phyloP scores from a whole-genome alignment of 2,888 invertebrate species.

The Cheilosia grossa region DNA sequence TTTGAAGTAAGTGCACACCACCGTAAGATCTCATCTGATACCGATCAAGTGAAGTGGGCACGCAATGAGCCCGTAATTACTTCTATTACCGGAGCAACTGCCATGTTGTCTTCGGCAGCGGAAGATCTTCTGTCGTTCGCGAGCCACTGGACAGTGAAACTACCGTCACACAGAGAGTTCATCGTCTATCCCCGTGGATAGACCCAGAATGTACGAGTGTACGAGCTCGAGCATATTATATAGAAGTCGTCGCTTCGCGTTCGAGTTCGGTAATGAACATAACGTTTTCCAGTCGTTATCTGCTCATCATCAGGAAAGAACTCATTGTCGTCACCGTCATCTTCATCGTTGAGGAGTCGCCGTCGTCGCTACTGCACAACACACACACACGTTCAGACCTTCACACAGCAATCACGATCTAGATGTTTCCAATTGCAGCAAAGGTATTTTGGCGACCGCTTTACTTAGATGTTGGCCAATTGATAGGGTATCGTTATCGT shows the following conservation, averaged over 20 bases:
- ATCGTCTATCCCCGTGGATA: conserved; percentile 38
- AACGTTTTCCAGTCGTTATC: conserved; percentile 74
- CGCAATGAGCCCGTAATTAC: conserved; percentile 75
- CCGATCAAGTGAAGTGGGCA: conserved; percentile 75
- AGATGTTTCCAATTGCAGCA: conserved; percentile 70
- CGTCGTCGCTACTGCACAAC: conserved; percentile 30
- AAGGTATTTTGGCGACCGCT: conserved; percentile 74
- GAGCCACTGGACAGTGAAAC: conserved; percentile 75
- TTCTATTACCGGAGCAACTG: conserved; percentile 73
- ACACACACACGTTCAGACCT: conserved; percentile 21
- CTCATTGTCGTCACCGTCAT: conserved; percentile 75
- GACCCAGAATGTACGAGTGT: not conserved
- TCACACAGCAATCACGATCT: conserved; percentile 63
- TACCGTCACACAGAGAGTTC: conserved; percentile 74
- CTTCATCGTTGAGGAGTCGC: conserved; percentile 71
- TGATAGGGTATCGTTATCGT: conserved; percentile 73
- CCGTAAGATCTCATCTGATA: conserved; percentile 72
- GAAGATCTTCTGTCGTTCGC: conserved; percentile 69
- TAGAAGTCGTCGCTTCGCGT: conserved; percentile 56
- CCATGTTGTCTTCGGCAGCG: conserved; percentile 57
- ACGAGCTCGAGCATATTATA: not conserved
- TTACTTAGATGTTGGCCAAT: conserved; percentile 74
- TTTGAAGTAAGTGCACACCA: conserved; percentile 62
- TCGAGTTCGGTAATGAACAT: conserved; percentile 73
- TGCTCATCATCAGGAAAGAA: conserved; percentile 75